Base-by-base conservation (phyloP, 1,140 invertebrate genomes). In the Coelopa frigida region DNA sequence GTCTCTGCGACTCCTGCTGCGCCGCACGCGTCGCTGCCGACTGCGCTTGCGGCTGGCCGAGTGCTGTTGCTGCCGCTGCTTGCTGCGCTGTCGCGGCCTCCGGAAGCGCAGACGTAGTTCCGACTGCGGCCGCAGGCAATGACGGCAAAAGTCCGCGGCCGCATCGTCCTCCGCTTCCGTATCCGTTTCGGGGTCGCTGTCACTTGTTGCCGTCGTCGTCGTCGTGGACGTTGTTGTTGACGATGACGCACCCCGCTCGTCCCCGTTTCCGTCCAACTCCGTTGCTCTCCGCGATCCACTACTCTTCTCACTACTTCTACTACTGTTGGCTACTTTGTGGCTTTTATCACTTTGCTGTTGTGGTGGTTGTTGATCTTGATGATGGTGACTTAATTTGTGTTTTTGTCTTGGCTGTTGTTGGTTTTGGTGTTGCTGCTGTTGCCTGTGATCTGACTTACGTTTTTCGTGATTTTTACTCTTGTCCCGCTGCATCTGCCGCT, bases 81-180 rank as follows among this genome's bases (percentile, higher is more conserved):
- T 61, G 6, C 39, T 51, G 18, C 44, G 54, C 32, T 51, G 27
- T 8, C 51, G 43, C 21, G 44, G 38, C 5, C 51, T 52, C 3
- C 38, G 14, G 37, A 49, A 46, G 27, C 41, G 49, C 12, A 55
- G 48, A 15, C 51, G 46, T 38, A 55, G 39, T 31, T 60, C 53
- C 18, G 49, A 47, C 33, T 63, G 58, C 8, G 60, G 55, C 5
- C 61, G 56, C 22, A 53, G 51, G 45, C 63, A 67, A 45, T 67
- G 62, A 5, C 60, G 57, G 47, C 60, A 63, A 37, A 54, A 46
- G 33, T 44, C 43, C 8, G 29, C 17, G 5, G 36, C 20, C 11
- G 27, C 20, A 6, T 50, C 48, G 27, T 29, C 39, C 14, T 35
- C 22, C 8, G 27, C 38, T 45, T 32, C 37, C 23, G 33, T 23